Evolutionary conservation across 30 jellyfish, hydroid and myxozoan species (phyloP).

Genomic region (Nemopilema nomurai): DNA sequence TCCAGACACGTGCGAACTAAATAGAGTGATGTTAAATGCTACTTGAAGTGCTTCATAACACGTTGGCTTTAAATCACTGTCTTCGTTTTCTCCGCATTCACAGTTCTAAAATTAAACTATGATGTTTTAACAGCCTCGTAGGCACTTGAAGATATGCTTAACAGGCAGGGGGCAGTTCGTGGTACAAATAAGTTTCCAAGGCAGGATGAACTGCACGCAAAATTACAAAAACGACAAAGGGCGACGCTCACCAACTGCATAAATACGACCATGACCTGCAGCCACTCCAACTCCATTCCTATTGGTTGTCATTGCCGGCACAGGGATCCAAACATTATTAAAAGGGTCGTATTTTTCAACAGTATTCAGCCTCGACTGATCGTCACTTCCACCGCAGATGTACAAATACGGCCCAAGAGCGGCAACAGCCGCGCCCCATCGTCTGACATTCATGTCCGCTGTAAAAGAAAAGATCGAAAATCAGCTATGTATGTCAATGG

Average conservation of each 20-base stretch:
- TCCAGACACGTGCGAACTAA: too few relatives aligned
- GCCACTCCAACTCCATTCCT: slow-evolving; percentile 98
- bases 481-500: neutral
- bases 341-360: slow-evolving; percentile 92
- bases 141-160: too few relatives aligned
- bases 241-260: slow-evolving; percentile 97
- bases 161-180: too few relatives aligned
- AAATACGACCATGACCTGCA: slow-evolving; percentile 85
- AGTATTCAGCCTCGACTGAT: slow-evolving; percentile 84
- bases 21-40: too few relatives aligned
- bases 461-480: neutral
- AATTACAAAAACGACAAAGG: too few relatives aligned
- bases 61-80: too few relatives aligned
- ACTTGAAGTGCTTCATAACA: too few relatives aligned
- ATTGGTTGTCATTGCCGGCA: slow-evolving; percentile 86
- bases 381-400: slow-evolving; percentile 99
- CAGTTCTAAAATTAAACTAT: too few relatives aligned
- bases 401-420: slow-evolving; percentile 84
- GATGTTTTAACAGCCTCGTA: too few relatives aligned
- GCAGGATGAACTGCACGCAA: too few relatives aligned
- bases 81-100: too few relatives aligned
- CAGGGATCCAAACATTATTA: slow-evolving; percentile 94
- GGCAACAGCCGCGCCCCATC: slow-evolving; percentile 96
- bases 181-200: too few relatives aligned
- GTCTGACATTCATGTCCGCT: slow-evolving; percentile 93